Conservation (phyloP, 2,888 invertebrate species). For the Mycalesis mineus region DNA sequence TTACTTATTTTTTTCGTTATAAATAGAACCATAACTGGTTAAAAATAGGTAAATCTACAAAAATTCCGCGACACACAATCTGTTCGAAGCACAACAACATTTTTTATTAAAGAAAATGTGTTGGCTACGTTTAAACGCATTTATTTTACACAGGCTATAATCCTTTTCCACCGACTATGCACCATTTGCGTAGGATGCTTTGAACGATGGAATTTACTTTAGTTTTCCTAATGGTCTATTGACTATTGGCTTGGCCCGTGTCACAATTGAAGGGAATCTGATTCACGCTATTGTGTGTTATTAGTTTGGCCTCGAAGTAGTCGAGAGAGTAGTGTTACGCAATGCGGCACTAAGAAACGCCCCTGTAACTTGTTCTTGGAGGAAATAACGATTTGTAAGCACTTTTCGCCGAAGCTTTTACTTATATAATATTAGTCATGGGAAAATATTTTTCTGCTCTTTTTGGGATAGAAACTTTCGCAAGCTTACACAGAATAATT, state of each 20-base stretch:
- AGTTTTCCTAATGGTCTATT: background rate
- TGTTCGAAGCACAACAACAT: background rate
- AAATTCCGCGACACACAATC: too few species aligned
- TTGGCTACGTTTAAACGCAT: background rate
- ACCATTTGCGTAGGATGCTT: background rate
- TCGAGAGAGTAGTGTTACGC: constrained; percentile 48
- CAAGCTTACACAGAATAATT: too few species aligned
- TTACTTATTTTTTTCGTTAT: too few species aligned
- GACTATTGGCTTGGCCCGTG: background rate
- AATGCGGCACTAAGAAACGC: constrained; percentile 52
- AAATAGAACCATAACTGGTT: too few species aligned
- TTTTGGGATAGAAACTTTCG: too few species aligned
- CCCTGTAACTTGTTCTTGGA: constrained; percentile 35
- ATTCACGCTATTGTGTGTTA: constrained; percentile 26
- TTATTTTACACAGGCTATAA: too few species aligned
- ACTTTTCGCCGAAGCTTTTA: background rate
- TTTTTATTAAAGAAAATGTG: background rate
- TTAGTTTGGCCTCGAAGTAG: constrained; percentile 46
- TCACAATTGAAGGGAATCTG: constrained; percentile 7
- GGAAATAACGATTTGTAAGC: background rate
- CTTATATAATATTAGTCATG: background rate
- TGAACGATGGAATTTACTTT: background rate
- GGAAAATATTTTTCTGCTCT: too few species aligned
- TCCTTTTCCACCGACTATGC: background rate
- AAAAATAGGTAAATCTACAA: too few species aligned